Evolutionary conservation across 1,140 invertebrate genomes (phyloP).

Genomic region (Euglossa dilemma): DNA sequence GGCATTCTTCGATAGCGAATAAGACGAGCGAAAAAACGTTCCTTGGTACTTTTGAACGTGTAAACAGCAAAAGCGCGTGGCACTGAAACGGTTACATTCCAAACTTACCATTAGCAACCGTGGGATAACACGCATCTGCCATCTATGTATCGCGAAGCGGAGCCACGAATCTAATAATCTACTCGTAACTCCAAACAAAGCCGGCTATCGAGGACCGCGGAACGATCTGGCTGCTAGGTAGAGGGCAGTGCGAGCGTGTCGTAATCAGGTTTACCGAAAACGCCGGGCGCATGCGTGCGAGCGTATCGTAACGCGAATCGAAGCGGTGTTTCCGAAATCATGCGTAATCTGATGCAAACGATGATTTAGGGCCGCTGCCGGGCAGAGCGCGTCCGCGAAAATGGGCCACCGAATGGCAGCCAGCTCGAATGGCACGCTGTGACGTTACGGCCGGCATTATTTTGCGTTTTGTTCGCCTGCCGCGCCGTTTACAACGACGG

Average conservation of each 20-base stretch:
- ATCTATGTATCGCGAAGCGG: too few relatives aligned
- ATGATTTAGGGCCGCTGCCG: conserved; percentile 49
- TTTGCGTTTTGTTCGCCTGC: conserved; percentile 55
- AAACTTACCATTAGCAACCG: too few relatives aligned
- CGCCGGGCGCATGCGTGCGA: neutral
- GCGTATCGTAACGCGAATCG: conserved; percentile 49
- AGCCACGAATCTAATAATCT: too few relatives aligned
- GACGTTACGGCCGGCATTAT: conserved; percentile 47
- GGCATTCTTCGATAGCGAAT: too few relatives aligned
- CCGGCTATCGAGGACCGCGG: too few relatives aligned
- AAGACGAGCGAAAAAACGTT: too few relatives aligned
- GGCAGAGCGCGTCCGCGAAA: neutral
- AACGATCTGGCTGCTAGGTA: too few relatives aligned
- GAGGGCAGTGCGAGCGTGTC: neutral
- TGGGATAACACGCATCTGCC: too few relatives aligned
- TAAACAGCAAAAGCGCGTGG: too few relatives aligned
- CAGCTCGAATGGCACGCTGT: conserved; percentile 4
- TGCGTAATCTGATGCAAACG: conserved; percentile 51
- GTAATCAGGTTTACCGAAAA: conserved; percentile 45
- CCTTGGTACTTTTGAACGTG: too few relatives aligned
- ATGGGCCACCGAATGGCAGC: neutral
- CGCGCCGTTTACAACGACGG: conserved; percentile 50
- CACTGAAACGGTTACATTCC: too few relatives aligned
- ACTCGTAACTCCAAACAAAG: too few relatives aligned
- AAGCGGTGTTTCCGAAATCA: conserved; percentile 47